Percentiles rank a stretch among this genome's conserved stretches.
Conservation (phyloP, 1,140 invertebrate genomes). For the Hypsibius dujardini region DNA sequence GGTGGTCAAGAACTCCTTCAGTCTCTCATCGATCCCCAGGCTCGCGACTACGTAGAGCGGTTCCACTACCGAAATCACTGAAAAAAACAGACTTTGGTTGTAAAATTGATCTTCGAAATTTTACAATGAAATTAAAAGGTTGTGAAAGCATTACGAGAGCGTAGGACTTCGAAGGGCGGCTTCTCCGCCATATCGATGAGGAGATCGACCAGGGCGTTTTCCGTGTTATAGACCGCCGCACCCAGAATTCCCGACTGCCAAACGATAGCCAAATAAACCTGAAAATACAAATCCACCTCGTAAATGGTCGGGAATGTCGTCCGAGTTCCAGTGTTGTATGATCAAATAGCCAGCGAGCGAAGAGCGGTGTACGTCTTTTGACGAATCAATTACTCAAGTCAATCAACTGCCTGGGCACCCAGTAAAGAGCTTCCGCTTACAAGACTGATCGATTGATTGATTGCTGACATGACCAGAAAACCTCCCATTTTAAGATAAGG, state of each 20-base stretch:
- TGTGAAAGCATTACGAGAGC: neutral
- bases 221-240: conserved; percentile 7
- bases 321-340: neutral
- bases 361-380: neutral
- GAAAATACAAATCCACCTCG: neutral
- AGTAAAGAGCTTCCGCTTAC: neutral
- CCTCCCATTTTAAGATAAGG: too few species aligned
- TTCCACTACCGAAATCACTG: neutral
- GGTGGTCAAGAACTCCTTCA: too few species aligned
- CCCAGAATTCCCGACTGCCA: conserved; percentile 12
- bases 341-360: neutral
- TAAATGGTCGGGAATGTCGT: too few species aligned
- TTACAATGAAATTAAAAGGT: too few species aligned
- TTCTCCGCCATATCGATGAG: neutral
- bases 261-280: neutral
- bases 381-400: neutral
- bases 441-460: neutral
- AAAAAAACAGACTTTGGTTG: neutral
- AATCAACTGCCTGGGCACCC: neutral
- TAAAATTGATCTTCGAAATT: too few species aligned
- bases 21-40: too few species aligned
- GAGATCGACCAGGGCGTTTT: neutral
- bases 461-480: too few species aligned
- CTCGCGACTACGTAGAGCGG: too few species aligned
- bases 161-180: neutral